A percentile compares a stretch with the other conserved stretches of the same genome.
These are phyloP conservation scores for Porites evermanni DNA, from an alignment of 92 coral and sea anemone species.

Conservation along the genomic window DNA sequence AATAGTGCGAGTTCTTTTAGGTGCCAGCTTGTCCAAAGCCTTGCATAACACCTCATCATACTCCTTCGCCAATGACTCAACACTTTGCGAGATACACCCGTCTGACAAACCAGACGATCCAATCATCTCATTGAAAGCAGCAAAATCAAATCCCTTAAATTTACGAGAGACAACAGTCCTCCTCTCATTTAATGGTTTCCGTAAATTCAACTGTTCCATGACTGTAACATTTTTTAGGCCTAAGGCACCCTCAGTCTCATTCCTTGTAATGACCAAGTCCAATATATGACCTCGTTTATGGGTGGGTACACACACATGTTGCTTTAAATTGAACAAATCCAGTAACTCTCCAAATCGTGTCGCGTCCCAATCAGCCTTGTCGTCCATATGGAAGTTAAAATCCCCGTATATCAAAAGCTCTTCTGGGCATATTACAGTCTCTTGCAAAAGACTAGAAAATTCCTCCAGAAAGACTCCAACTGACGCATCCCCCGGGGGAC, in stretches of 20 bases:
- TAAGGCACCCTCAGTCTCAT: too few relatives aligned
- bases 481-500: conserved; percentile 9
- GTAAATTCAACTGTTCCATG: too few relatives aligned
- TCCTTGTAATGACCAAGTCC: too few relatives aligned
- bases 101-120: conserved; percentile 40
- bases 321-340: too few relatives aligned
- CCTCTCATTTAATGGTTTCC: too few relatives aligned
- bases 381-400: conserved; percentile 48
- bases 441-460: conserved; percentile 12
- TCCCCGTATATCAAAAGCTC: neutral
- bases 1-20: conserved; percentile 26
- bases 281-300: too few relatives aligned
- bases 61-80: conserved; percentile 26
- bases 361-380: conserved; percentile 22
- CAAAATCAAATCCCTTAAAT: conserved; percentile 45
- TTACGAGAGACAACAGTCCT: conserved; percentile 44
- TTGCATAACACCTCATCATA: conserved; percentile 45
- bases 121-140: conserved; percentile 32
- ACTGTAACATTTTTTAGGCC: too few relatives aligned
- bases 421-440: conserved; percentile 15
- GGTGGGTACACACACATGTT: too few relatives aligned
- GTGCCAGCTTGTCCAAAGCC: conserved; percentile 42
- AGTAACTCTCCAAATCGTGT: conserved; percentile 11
- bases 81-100: conserved; percentile 12
- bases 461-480: neutral